Percentiles rank a stretch among this genome's conserved stretches.
phyloP scores from a whole-genome alignment of 2,113 vertebrate species.

The Otis tarda region DNA sequence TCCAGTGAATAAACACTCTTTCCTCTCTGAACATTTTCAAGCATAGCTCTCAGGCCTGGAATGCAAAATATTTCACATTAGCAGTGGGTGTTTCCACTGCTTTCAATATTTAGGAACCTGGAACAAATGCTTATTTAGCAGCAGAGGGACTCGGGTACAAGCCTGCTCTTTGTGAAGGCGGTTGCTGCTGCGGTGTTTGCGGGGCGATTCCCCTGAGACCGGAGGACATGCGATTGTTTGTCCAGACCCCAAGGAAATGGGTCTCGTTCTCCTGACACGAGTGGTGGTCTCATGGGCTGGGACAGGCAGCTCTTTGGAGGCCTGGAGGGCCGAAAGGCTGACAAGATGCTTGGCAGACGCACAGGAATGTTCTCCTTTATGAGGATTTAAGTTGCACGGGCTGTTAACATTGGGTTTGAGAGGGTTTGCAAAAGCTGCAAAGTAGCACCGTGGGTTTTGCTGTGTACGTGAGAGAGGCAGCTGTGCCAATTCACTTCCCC shows the following conservation, averaged over 20 bases:
- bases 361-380: neutral
- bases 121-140: conserved; percentile 79
- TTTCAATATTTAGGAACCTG: conserved; percentile 63
- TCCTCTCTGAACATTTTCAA: conserved; percentile 69
- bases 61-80: conserved; percentile 75
- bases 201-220: conserved; percentile 34
- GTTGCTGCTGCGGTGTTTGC: conserved; percentile 57
- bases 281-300: neutral
- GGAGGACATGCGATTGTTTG: conserved; percentile 1
- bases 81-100: conserved; percentile 72
- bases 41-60: conserved; percentile 63
- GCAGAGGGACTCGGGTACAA: conserved; percentile 60
- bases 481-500: neutral
- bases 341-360: neutral
- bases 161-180: conserved; percentile 62
- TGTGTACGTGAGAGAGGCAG: neutral
- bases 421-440: neutral
- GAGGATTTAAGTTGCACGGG: neutral
- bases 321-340: accelerated
- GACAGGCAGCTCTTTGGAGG: neutral
- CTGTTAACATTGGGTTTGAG: neutral
- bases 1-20: conserved; percentile 76
- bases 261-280: neutral
- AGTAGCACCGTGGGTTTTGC: neutral
- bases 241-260: neutral